These are phyloP conservation scores for Batillaria attramentaria DNA, from an alignment of 1,140 invertebrate species.

Conservation along the genomic window DNA sequence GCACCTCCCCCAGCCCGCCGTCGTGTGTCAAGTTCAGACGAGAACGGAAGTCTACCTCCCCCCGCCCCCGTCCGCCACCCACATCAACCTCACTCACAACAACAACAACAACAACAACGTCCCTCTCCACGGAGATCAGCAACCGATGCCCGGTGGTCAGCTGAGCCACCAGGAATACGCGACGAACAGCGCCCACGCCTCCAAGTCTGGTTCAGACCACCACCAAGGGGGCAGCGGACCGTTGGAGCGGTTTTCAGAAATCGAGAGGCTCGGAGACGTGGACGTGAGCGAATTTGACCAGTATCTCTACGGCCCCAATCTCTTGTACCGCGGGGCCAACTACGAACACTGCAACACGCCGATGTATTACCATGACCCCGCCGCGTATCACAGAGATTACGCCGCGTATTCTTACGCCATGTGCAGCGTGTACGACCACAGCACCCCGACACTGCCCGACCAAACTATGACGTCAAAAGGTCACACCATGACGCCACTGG, in stretches of 20 bases:
- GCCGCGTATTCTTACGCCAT: neutral
- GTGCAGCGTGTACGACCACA: neutral
- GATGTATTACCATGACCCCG: neutral
- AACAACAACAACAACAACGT: neutral
- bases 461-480: neutral
- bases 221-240: neutral
- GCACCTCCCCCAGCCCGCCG: constrained; percentile 6
- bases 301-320: constrained; percentile 30
- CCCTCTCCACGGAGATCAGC: neutral
- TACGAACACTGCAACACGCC: neutral
- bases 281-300: constrained; percentile 49
- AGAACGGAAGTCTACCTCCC: neutral
- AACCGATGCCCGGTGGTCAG: neutral
- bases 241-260: constrained; percentile 37
- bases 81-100: neutral
- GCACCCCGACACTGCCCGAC: neutral
- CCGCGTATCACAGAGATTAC: neutral
- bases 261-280: constrained; percentile 40
- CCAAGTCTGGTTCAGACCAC: neutral
- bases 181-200: neutral
- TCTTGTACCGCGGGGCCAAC: neutral
- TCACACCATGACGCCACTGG: neutral
- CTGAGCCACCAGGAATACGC: neutral
- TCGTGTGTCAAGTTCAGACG: constrained; percentile 1
- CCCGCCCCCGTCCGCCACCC: neutral